phyloP scores from a whole-genome alignment of 2,888 invertebrate genomes.

The Trichopoda pennipes region DNA sequence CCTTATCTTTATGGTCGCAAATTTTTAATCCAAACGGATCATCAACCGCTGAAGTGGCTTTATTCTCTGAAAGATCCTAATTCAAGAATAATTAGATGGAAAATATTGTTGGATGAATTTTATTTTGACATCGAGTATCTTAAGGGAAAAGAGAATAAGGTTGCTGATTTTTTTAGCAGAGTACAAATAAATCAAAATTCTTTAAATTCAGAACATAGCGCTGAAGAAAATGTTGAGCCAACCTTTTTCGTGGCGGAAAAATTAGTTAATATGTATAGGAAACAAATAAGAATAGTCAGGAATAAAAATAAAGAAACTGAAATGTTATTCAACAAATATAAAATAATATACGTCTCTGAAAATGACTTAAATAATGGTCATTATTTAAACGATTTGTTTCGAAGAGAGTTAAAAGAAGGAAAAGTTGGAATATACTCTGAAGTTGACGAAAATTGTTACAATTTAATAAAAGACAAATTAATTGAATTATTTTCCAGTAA shows the following conservation, averaged over 20 bases:
- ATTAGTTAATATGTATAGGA: too few relatives aligned
- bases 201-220: background rate
- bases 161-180: slow-evolving; percentile 53
- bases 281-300: background rate
- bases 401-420: slow-evolving; percentile 41
- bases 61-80: background rate
- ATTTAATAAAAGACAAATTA: too few relatives aligned
- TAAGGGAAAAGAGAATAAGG: slow-evolving; percentile 48
- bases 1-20: slow-evolving; percentile 3
- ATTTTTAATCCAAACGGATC: too few relatives aligned
- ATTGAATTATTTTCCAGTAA: too few relatives aligned
- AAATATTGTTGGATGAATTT: slow-evolving; percentile 7
- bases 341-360: slow-evolving; percentile 39
- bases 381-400: slow-evolving; percentile 37
- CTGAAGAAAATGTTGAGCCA: background rate
- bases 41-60: slow-evolving; percentile 2
- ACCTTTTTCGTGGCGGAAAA: too few relatives aligned
- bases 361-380: slow-evolving; percentile 35
- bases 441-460: background rate
- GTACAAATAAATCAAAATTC: too few relatives aligned
- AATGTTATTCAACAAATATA: slow-evolving; percentile 1
- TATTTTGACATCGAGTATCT: too few relatives aligned
- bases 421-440: slow-evolving; percentile 46
- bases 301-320: background rate
- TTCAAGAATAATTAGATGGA: too few relatives aligned